A percentile compares a stretch with the other conserved stretches of the same genome.
These are phyloP conservation scores for Hippocampus barbouri DNA, from an alignment of 2,113 vertebrate genomes.

Conservation along the genomic window DNA sequence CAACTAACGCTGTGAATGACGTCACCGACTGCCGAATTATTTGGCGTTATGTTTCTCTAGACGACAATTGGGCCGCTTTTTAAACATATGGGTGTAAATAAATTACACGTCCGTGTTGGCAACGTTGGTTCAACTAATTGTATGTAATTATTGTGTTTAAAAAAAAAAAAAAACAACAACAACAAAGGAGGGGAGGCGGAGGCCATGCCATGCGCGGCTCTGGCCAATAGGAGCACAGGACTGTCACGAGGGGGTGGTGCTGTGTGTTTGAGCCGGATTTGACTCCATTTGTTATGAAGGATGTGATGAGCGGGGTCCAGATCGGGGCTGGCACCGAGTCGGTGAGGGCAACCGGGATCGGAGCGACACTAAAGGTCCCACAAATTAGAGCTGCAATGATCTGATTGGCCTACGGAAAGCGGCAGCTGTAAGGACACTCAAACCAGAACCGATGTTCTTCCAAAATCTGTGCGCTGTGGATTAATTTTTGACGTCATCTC, in stretches of 20 bases:
- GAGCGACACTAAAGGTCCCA: constrained; percentile 14
- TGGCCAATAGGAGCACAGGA: constrained; percentile 53
- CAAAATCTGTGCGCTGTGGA: constrained; percentile 9
- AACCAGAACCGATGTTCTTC: neutral
- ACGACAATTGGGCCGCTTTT: neutral
- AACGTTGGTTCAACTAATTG: neutral
- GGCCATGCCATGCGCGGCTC: constrained; percentile 18
- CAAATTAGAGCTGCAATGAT: constrained; percentile 20
- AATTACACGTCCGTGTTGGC: neutral
- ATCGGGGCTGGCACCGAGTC: constrained; percentile 32
- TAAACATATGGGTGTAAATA: too few relatives aligned
- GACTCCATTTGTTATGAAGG: constrained; percentile 60
- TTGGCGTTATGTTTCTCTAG: neutral
- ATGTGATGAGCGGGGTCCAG: constrained; percentile 43
- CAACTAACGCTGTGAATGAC: neutral
- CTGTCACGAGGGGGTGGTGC: constrained; percentile 42
- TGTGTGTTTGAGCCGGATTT: constrained; percentile 36
- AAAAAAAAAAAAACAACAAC: neutral
- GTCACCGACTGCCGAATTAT: neutral
- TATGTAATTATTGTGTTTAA: too few relatives aligned
- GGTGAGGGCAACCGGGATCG: constrained; percentile 17
- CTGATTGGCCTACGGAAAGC: constrained; percentile 10
- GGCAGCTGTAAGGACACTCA: constrained; percentile 3
- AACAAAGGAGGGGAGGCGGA: constrained; percentile 13
- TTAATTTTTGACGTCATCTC: neutral